Conservation (phyloP, 2,888 invertebrate genomes). For the Troides oblongomaculatus region DNA sequence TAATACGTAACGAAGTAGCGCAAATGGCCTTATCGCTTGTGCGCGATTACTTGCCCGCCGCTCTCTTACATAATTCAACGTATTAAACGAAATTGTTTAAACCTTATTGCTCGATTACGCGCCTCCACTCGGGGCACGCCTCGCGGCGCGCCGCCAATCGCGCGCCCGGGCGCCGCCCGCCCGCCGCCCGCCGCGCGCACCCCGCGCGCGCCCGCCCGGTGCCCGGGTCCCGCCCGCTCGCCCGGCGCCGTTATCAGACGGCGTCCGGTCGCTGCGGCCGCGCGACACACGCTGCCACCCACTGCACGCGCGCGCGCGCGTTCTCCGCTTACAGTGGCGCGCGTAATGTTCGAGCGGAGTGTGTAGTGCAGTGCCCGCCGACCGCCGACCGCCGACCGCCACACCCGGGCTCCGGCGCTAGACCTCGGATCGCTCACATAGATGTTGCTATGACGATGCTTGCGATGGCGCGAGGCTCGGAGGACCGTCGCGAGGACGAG, state of each 20-base stretch:
- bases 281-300: conserved; percentile 52
- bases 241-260: conserved; percentile 45
- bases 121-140: conserved; percentile 76
- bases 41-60: conserved; percentile 79
- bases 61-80: conserved; percentile 81
- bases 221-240: conserved; percentile 40
- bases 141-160: conserved; percentile 70
- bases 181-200: conserved; percentile 37
- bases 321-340: conserved; percentile 51
- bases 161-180: conserved; percentile 41
- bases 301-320: conserved; percentile 37
- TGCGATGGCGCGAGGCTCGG: conserved; percentile 74
- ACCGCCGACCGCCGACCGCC: neutral
- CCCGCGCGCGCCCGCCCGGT: conserved; percentile 37
- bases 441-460: conserved; percentile 78
- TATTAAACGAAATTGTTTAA: conserved; percentile 82
- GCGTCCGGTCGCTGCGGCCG: conserved; percentile 47
- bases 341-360: neutral
- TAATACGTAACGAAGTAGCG: conserved; percentile 81
- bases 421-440: conserved; percentile 37
- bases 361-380: neutral
- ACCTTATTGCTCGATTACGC: conserved; percentile 81
- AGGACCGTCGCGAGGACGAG: conserved; percentile 63
- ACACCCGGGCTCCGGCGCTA: conserved; percentile 1
- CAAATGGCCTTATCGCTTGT: conserved; percentile 81